Conservation (phyloP, 2,888 invertebrate species). For the Venusia cambrica region DNA sequence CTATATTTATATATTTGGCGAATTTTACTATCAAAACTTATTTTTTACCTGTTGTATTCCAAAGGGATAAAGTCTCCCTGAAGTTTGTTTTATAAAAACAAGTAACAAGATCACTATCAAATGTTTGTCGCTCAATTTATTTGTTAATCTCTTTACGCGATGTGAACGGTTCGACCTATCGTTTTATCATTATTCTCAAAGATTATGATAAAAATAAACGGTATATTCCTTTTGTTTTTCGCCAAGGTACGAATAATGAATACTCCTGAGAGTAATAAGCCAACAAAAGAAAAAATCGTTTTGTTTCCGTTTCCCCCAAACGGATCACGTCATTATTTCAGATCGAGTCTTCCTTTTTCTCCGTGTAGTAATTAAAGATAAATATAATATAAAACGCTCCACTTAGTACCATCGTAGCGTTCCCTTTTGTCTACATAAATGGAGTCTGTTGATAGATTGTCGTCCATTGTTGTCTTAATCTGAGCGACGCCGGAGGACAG, state of each 20-base stretch:
- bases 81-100: no score
- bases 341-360: constrained; percentile 48
- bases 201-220: no score
- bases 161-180: background rate
- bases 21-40: no score
- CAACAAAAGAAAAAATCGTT: constrained; percentile 78
- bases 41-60: no score
- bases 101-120: no score
- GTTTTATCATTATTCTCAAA: constrained; percentile 11
- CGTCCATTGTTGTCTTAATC: constrained; percentile 76
- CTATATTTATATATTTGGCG: no score
- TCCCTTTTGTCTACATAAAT: constrained; percentile 68
- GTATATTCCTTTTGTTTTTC: no score
- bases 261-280: constrained; percentile 74
- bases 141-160: no score
- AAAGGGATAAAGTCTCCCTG: no score
- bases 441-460: constrained; percentile 72
- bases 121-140: no score
- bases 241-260: constrained; percentile 68
- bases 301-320: constrained; percentile 67
- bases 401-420: constrained; percentile 53
- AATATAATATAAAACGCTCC: constrained; percentile 77
- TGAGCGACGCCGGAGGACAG: constrained; percentile 52
- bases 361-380: constrained; percentile 78
- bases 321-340: constrained; percentile 72